Evolutionary conservation across 2,113 vertebrate genomes (phyloP).

Genomic region (Puffinus mauretanicus): DNA sequence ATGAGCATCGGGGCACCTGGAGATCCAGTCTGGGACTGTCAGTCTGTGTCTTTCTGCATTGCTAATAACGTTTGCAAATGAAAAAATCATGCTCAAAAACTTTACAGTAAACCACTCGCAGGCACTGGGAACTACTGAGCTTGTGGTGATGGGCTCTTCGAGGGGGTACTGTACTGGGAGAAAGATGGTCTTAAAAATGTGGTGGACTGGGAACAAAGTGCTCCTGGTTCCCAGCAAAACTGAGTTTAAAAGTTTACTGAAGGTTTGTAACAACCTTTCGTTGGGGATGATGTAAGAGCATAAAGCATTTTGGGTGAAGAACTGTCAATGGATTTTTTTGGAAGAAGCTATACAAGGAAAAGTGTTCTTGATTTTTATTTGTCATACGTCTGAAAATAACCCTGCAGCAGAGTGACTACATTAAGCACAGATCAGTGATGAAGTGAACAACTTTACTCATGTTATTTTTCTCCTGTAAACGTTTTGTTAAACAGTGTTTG

Average conservation of each 20-base stretch:
- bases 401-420: not conserved
- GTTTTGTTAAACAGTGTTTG: not conserved
- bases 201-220: not conserved
- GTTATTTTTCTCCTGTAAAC: not conserved
- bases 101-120: fast-evolving
- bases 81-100: not conserved
- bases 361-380: not conserved
- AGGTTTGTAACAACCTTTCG: not conserved
- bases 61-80: not conserved
- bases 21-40: not conserved
- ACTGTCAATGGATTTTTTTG: not conserved
- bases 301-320: not conserved
- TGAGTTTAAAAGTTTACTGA: not conserved
- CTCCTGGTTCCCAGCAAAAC: fast-evolving
- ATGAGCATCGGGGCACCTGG: not conserved
- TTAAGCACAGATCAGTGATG: not conserved
- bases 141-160: not conserved
- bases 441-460: not conserved
- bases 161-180: not conserved
- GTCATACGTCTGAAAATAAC: not conserved
- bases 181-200: not conserved
- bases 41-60: not conserved
- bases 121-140: not conserved
- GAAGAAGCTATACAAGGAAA: not conserved
- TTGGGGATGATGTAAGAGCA: not conserved